A percentile compares a stretch with the other conserved stretches of the same genome.
phyloP scores from a whole-genome alignment of 2,113 vertebrate species.

The Cyprinodon brontotheroides region DNA sequence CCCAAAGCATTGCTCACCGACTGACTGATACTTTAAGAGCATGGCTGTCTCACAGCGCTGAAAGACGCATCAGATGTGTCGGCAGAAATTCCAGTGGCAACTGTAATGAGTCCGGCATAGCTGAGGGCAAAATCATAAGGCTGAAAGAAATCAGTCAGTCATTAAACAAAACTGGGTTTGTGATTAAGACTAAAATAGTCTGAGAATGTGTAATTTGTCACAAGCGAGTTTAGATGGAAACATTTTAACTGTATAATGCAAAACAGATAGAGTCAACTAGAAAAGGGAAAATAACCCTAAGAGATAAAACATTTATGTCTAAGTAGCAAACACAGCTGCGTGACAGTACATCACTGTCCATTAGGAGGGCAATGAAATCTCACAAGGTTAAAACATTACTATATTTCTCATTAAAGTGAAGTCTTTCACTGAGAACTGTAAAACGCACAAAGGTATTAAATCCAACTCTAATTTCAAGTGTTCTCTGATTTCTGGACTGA shows the following conservation, averaged over 20 bases:
- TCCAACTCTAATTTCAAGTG: too few relatives aligned
- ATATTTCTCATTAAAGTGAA: not conserved
- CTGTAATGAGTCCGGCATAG: constrained; percentile 38
- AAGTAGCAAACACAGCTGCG: constrained; percentile 36
- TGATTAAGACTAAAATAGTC: constrained; percentile 12
- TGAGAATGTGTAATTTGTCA: constrained; percentile 10
- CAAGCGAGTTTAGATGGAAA: not conserved
- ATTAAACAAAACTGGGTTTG: constrained; percentile 26
- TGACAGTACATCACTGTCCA: constrained; percentile 50
- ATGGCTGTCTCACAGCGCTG: constrained; percentile 30
- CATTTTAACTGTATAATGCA: constrained; percentile 25
- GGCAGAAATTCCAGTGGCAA: constrained; percentile 46
- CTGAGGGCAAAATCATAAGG: constrained; percentile 31
- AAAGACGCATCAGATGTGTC: constrained; percentile 64
- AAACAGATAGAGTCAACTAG: constrained; percentile 25
- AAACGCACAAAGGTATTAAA: too few relatives aligned
- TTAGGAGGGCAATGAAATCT: not conserved
- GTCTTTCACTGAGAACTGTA: not conserved
- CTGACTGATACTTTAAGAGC: constrained; percentile 42
- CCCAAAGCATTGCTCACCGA: constrained; percentile 60
- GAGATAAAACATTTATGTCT: constrained; percentile 32
- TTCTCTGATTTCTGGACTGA: too few relatives aligned
- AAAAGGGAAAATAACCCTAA: constrained; percentile 51
- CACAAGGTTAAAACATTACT: not conserved
- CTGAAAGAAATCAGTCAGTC: constrained; percentile 27